Conservation (phyloP, 2,888 invertebrate species). For the Lysandra bellargus region DNA sequence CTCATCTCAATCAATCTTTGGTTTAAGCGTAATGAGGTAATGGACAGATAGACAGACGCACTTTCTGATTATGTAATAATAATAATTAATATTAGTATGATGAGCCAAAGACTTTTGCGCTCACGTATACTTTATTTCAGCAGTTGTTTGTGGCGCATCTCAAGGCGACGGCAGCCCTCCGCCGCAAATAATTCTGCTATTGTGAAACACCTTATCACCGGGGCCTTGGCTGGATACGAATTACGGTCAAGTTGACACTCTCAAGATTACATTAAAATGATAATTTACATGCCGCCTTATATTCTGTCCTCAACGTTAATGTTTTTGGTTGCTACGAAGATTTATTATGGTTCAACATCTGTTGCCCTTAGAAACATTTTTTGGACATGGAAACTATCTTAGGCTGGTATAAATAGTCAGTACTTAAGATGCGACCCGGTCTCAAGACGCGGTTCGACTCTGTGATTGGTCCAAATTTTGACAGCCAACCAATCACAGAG, state of each 20-base stretch:
- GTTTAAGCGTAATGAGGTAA: no score
- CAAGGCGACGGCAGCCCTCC: constrained; percentile 66
- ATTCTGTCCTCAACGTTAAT: neutral
- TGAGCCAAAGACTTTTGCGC: constrained; percentile 52
- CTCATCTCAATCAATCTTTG: no score
- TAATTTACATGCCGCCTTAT: constrained; percentile 49
- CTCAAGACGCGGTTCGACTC: no score
- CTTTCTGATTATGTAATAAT: no score
- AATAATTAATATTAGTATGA: no score
- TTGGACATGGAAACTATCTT: no score
- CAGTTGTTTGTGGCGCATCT: constrained; percentile 77
- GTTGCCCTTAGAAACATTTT: neutral
- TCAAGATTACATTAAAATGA: constrained; percentile 68
- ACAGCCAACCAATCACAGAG: no score
- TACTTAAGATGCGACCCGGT: no score
- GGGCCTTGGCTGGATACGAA: constrained; percentile 75
- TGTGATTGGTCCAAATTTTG: no score
- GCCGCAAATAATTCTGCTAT: constrained; percentile 81
- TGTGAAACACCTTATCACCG: constrained; percentile 77
- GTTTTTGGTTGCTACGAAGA: neutral
- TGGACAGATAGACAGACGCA: no score
- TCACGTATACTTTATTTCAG: constrained; percentile 66
- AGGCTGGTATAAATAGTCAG: no score
- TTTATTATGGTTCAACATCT: neutral
- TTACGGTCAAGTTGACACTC: constrained; percentile 80